Conservation (phyloP, 2,888 invertebrate species). For the Oligia strigilis region DNA sequence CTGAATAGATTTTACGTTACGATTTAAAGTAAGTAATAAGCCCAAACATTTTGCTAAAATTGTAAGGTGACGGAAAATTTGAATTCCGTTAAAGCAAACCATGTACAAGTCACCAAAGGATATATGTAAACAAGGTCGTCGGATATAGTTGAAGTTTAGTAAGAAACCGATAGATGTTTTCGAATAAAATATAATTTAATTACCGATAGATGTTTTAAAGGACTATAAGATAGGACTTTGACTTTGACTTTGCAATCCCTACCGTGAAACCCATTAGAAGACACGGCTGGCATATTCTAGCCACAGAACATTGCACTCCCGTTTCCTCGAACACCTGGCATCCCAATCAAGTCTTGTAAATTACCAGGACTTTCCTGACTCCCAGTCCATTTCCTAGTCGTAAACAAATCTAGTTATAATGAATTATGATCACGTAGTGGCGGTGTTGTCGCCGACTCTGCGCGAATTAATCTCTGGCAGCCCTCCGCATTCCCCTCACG, state of each 20-base stretch:
- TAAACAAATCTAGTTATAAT: constrained; percentile 67
- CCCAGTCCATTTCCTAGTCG: constrained; percentile 24
- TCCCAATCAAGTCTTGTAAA: constrained; percentile 18
- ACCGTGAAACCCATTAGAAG: neutral
- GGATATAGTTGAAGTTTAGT: too few relatives aligned
- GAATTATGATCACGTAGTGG: constrained; percentile 64
- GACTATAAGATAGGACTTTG: too few relatives aligned
- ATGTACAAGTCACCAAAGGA: neutral
- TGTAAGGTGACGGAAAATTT: neutral
- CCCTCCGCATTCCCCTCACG: constrained; percentile 58
- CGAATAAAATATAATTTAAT: too few relatives aligned
- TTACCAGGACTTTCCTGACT: constrained; percentile 15
- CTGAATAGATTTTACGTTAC: neutral
- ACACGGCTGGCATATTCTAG: neutral
- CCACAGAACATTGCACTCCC: neutral
- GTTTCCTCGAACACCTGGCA: neutral
- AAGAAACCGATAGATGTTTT: too few relatives aligned
- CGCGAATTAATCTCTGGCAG: constrained; percentile 64
- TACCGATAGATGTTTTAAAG: too few relatives aligned
- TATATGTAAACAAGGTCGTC: too few relatives aligned
- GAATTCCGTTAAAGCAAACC: neutral
- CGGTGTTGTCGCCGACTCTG: constrained; percentile 65
- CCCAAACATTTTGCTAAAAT: neutral
- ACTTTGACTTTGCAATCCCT: too few relatives aligned
- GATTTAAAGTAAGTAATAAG: neutral